Percentiles rank a stretch among this genome's conserved stretches.
Conservation (phyloP, 2,113 vertebrate species). For the Oreochromis aureus region DNA sequence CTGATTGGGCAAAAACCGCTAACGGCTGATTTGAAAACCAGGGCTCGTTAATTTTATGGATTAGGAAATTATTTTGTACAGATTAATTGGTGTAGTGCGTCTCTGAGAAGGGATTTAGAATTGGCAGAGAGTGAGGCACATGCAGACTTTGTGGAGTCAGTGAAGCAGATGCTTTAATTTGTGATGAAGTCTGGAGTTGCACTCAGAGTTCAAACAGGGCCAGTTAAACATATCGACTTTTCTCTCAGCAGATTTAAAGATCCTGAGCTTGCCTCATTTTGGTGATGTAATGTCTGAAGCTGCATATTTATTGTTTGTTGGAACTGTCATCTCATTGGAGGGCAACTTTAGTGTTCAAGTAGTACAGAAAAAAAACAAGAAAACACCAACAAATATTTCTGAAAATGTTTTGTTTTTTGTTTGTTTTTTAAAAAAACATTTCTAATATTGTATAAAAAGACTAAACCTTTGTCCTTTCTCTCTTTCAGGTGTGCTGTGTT, state of each 20-base stretch:
- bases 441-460: background rate
- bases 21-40: background rate
- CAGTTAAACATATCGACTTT: background rate
- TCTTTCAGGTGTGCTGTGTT: constrained; percentile 82
- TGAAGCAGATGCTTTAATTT: background rate
- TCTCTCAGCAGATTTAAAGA: background rate
- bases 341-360: background rate
- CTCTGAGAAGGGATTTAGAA: background rate
- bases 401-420: background rate
- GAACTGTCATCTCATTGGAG: background rate
- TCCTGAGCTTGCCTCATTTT: background rate
- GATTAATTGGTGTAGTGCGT: background rate
- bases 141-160: background rate
- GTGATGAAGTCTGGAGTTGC: background rate
- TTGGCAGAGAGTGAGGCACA: background rate
- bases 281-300: background rate
- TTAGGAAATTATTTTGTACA: background rate
- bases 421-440: background rate
- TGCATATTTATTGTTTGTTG: background rate
- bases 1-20: background rate
- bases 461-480: background rate
- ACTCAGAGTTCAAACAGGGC: background rate
- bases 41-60: background rate
- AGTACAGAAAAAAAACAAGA: background rate
- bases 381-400: background rate